Evolutionary conservation across 2,113 vertebrate species (phyloP).

Genomic region (Craseonycteris thonglongyai): DNA sequence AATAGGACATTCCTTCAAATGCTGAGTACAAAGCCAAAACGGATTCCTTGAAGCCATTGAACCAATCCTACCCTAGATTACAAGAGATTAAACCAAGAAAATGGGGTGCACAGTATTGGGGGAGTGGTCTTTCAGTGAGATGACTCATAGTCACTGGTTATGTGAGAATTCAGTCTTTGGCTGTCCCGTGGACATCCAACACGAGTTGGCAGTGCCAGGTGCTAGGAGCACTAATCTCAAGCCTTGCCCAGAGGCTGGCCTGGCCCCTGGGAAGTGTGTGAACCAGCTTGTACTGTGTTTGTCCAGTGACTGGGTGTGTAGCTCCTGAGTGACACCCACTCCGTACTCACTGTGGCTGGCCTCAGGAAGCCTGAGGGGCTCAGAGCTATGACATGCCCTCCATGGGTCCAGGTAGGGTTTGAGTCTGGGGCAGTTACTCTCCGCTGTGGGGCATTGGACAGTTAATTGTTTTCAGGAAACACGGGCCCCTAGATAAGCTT

Average conservation of each 20-base stretch:
- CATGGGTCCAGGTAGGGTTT: background rate
- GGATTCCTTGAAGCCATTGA: background rate
- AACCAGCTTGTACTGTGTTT: background rate
- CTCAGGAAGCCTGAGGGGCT: background rate
- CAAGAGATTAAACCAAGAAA: background rate
- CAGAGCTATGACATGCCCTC: background rate
- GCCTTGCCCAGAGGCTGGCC: background rate
- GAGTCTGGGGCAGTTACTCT: background rate
- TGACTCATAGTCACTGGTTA: background rate
- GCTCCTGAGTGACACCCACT: background rate
- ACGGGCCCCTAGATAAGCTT: background rate
- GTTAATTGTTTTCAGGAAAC: background rate
- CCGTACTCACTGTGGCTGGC: background rate
- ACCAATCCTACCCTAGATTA: background rate
- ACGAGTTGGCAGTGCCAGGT: background rate
- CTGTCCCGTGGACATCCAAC: background rate
- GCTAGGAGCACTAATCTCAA: background rate
- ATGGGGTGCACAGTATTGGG: background rate
- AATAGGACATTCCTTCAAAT: background rate
- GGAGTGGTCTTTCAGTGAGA: background rate
- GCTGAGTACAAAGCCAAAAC: background rate
- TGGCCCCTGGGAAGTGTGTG: background rate
- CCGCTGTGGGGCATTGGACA: background rate
- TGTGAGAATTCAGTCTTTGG: background rate
- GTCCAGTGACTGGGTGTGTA: background rate